Evolutionary conservation across 1,140 invertebrate genomes (phyloP), one percentile per base, ranked within the genome.

Genomic region (Stegodyphus dumicola): DNA sequence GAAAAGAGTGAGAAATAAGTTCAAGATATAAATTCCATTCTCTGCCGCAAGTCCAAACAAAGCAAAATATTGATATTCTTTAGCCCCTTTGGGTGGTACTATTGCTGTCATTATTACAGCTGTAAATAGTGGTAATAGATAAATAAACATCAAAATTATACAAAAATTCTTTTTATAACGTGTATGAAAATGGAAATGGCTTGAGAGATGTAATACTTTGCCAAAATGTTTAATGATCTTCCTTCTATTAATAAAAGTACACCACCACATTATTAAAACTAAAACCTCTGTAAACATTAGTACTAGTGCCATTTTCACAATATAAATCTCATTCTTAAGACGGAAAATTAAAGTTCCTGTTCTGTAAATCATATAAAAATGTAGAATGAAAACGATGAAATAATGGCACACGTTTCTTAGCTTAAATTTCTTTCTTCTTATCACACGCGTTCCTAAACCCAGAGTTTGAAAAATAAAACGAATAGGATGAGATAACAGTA

Each of bases 231-330:
- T 17, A 10, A n/a, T 13, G 9, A 79, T 79, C 11, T 79, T 56
- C 6, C 7, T 69, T 48, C 67, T 69, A 48, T 79, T n/a, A 6
- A n/a, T 6, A 48, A 48, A 49, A 4, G 70, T 53, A 6, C 48
- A 69, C 9, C 54, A n/a, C 77, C 77, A 79, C 6, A 79, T 48
- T 33, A 49, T 10, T 6, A 79, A 15, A 5, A 79, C 51, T 49
- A 69, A 6, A 9, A 17, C 51, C 18, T 79, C 77, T 49, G 51
- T 53, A 15, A 33, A 4, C 11, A 49, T 7, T 1, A 79, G 10
- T 1, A 69, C 18, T 54, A 70, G 6, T 15, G 60, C 49, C n/a
- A 56, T 33, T 48, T 70, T 54, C 10, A 69, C 10, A 2, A 51
- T 48, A 54, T 79, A 79, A 54, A 60, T 0, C 56, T 60, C 56